A percentile compares a stretch with the other conserved stretches of the same genome.
phyloP scores from a whole-genome alignment of 2,888 invertebrate species.

The Neoscelio sp. region DNA sequence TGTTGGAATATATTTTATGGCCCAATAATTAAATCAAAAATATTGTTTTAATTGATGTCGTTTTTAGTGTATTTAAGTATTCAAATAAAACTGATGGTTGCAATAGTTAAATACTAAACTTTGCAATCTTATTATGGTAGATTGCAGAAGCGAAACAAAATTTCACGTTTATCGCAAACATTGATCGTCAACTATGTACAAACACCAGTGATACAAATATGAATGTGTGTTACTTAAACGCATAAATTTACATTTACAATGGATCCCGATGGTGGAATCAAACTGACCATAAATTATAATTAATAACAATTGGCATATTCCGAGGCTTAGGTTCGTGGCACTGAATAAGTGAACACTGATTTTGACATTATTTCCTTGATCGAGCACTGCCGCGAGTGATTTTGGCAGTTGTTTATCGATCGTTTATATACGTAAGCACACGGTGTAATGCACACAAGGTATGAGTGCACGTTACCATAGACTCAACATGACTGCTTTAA shows the following conservation, averaged over 20 bases:
- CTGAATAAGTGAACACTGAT: conserved; percentile 23
- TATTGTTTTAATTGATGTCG: no score
- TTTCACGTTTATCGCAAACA: conserved; percentile 14
- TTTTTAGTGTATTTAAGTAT: no score
- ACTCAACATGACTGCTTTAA: conserved; percentile 12
- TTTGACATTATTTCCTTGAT: conserved; percentile 59
- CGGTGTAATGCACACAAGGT: conserved; percentile 36
- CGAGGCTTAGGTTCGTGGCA: conserved; percentile 13
- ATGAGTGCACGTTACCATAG: conserved; percentile 26
- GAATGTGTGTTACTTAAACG: no score
- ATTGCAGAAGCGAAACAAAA: conserved; percentile 5
- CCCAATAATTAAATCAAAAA: no score
- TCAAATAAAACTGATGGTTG: no score
- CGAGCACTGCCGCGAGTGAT: conserved; percentile 58
- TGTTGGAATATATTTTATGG: no score
- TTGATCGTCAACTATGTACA: neutral
- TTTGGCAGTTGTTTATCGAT: conserved; percentile 65
- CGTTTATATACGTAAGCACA: conserved; percentile 19
- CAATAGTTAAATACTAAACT: no score
- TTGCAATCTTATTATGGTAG: neutral
- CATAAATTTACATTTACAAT: neutral
- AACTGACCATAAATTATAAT: conserved; percentile 31
- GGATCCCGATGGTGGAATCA: neutral
- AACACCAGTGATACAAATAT: neutral
- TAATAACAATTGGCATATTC: conserved; percentile 5